Evolutionary conservation across 2,797 vertebrate species (phyloP).

Genomic region (Dendrocincla fuliginosa): DNA sequence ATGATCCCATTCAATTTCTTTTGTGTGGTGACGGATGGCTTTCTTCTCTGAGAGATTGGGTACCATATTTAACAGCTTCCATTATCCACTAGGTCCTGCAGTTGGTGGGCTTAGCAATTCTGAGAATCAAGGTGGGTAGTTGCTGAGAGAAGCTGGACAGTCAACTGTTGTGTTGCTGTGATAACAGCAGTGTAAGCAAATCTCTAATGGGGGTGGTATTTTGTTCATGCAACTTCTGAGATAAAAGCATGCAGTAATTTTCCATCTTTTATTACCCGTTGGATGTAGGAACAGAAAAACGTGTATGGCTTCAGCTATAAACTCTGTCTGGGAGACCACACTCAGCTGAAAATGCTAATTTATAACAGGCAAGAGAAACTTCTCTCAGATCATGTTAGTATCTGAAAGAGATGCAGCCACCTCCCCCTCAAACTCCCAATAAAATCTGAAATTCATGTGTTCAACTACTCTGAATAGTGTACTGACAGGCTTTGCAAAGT

Average conservation of each 20-base stretch:
- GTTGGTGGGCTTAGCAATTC: neutral
- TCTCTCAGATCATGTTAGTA: neutral
- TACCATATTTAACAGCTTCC: neutral
- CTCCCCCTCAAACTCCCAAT: neutral
- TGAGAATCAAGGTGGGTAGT: neutral
- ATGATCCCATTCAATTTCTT: neutral
- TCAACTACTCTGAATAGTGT: neutral
- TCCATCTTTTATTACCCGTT: neutral
- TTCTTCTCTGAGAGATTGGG: neutral
- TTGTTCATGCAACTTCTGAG: neutral
- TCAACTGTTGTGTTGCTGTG: neutral
- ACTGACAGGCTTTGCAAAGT: neutral
- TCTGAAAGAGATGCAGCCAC: neutral
- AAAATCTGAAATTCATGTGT: neutral
- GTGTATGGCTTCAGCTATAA: neutral
- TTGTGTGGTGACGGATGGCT: neutral
- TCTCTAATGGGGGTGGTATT: neutral
- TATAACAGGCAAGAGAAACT: neutral
- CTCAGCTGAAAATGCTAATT: constrained; percentile 2
- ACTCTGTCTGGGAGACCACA: neutral
- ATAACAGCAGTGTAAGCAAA: neutral
- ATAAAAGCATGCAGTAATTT: neutral
- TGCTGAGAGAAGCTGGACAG: neutral
- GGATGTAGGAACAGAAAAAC: neutral
- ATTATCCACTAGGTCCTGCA: neutral